A percentile compares a stretch with the other conserved stretches of the same genome.
These are phyloP conservation scores for Oxyura jamaicensis DNA, from an alignment of 2,113 vertebrate species.

Conservation along the genomic window DNA sequence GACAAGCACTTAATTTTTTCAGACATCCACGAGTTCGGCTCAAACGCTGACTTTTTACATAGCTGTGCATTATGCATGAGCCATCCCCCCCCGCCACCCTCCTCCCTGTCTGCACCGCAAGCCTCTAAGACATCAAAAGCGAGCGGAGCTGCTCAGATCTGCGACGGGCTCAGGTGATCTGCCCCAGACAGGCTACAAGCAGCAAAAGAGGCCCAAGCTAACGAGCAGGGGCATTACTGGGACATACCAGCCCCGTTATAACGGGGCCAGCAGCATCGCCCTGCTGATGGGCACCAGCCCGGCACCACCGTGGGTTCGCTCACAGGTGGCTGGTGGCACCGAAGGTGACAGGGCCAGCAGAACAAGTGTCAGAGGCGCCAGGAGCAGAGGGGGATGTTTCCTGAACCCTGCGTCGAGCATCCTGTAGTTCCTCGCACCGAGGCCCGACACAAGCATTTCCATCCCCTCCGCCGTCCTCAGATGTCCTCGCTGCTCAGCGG, in stretches of 20 bases:
- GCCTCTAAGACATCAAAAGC: slow-evolving; percentile 21
- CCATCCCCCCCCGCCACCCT: background rate
- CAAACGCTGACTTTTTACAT: background rate
- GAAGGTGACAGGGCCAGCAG: rapidly evolving
- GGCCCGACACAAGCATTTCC: background rate
- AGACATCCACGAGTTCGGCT: background rate
- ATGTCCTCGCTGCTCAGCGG: background rate
- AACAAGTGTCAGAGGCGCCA: background rate
- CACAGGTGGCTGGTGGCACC: background rate
- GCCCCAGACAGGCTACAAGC: background rate
- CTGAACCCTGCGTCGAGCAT: background rate
- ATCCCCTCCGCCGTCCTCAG: background rate
- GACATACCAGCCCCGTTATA: background rate
- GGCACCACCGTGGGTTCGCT: background rate
- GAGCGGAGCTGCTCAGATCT: background rate
- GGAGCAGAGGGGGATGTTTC: background rate
- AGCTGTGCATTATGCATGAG: slow-evolving; percentile 34
- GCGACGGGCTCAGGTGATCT: rapidly evolving
- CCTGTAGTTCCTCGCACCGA: background rate
- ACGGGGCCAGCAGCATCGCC: too few relatives aligned
- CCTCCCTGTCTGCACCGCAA: rapidly evolving
- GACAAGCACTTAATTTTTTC: slow-evolving; percentile 4
- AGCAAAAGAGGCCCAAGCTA: background rate
- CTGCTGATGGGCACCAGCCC: background rate
- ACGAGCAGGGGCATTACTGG: rapidly evolving